Base-by-base conservation (phyloP, 2,888 invertebrate species). In the Tetragnatha montana region DNA sequence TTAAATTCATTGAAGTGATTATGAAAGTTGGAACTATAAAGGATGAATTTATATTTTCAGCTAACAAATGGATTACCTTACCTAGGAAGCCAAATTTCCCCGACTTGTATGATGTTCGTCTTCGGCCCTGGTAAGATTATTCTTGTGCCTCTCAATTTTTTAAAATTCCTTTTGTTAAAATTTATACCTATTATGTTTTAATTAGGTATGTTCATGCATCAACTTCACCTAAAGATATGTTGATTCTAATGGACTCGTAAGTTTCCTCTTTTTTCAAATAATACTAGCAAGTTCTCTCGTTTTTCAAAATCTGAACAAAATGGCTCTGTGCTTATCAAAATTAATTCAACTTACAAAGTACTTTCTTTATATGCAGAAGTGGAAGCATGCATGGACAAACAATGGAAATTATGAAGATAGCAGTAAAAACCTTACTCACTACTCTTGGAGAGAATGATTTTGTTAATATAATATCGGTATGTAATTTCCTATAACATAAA, bases 361-460 rank as follows among this genome's bases (percentile, higher is more conserved):
- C 60, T 60, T 60, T 60, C 12, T 12, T 68, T 68, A 73, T 47
- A n/a, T 87, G 81, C 87, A 93, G 93, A 91, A 94, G 94, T 92
- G 94, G 94, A 17, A 94, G 94, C 92, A 94, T 94, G 14, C 94
- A 94, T 91, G 94, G 94, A 0, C 94, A 94, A 91, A 94, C 94
- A 0, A 92, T 94, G 88, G 93, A 94, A 87, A 93, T 94, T 88
- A 94, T 94, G 93, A 94, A 94, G 92, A 93, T 94, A 86, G 93
- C 94, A 22, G 94, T 94, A 10, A 94, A 94, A 91, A 93, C 93
- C 7, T 92, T 94, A 19, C 92, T 94, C 19, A 94, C 94, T 88
- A 94, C 94, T 0, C 93, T 94, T 0, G 94, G 94, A 76, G 94
- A 94, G 92, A 93, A 94, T 92, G 94, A 94, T 91, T 94, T 93